Conservation (phyloP, 64 coral and sea anemone genomes). For the Stylophora pistillata region DNA sequence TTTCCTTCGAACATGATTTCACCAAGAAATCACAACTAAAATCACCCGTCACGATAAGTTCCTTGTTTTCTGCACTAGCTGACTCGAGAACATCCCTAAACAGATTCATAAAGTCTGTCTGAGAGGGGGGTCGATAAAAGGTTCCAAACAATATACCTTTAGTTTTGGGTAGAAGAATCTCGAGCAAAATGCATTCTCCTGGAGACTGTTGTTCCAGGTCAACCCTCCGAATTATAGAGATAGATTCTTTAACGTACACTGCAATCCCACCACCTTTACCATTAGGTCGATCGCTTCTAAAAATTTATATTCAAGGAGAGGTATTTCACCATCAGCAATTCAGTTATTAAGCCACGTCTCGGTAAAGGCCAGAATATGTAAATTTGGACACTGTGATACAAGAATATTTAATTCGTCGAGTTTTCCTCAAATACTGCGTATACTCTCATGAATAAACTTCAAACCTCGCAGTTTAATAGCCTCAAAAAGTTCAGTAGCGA, state of each 20-base stretch:
- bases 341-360: constrained; percentile 35
- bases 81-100: too few relatives aligned
- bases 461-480: too few relatives aligned
- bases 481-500: too few relatives aligned
- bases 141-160: too few relatives aligned
- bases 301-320: constrained; percentile 23
- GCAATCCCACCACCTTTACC: constrained; percentile 23
- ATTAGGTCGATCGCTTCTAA: constrained; percentile 1
- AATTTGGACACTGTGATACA: constrained; percentile 20
- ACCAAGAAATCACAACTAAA: too few relatives aligned
- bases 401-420: constrained; percentile 39
- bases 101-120: too few relatives aligned
- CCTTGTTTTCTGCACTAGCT: too few relatives aligned
- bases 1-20: too few relatives aligned
- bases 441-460: constrained; percentile 40
- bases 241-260: constrained; percentile 39
- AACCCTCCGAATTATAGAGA: constrained; percentile 15
- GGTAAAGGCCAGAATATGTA: constrained; percentile 55
- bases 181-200: constrained; percentile 34
- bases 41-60: too few relatives aligned
- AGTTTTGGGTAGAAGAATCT: too few relatives aligned
- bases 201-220: constrained; percentile 20
- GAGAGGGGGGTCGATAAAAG: too few relatives aligned
- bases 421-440: constrained; percentile 53
- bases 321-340: constrained; percentile 30